These are phyloP conservation scores for Tringa solitaria DNA, from an alignment of 2,113 vertebrate genomes.

Conservation along the genomic window DNA sequence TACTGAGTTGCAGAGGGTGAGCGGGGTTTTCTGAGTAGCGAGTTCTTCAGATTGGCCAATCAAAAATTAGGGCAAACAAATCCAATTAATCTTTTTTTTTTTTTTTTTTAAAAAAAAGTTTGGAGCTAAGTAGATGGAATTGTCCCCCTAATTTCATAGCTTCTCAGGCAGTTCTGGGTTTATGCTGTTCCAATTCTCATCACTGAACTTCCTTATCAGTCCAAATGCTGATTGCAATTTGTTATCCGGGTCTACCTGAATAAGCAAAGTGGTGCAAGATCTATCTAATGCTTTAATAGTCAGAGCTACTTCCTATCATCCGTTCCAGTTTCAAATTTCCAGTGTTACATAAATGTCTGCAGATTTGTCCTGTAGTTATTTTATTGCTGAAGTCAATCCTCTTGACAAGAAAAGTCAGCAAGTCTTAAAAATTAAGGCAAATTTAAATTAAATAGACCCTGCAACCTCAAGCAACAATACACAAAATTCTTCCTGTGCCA, in stretches of 20 bases:
- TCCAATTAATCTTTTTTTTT: background rate
- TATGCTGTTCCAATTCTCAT: background rate
- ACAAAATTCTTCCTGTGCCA: background rate
- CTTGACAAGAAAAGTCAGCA: background rate
- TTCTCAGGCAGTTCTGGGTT: background rate
- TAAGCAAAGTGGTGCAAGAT: background rate
- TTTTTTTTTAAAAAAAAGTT: background rate
- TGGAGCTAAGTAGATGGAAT: background rate
- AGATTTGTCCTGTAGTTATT: background rate
- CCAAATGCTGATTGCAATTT: background rate
- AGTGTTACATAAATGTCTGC: background rate
- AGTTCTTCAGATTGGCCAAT: background rate
- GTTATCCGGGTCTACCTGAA: background rate
- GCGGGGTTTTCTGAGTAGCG: background rate
- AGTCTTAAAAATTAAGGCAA: background rate
- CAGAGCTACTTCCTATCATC: background rate
- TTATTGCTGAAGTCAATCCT: background rate
- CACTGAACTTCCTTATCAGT: background rate
- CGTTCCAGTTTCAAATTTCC: background rate
- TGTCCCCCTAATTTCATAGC: background rate
- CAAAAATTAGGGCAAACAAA: background rate
- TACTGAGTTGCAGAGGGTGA: background rate
- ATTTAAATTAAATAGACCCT: background rate
- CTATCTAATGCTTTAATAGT: background rate
- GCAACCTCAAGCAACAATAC: background rate